Evolutionary conservation across 2,797 vertebrate genomes (phyloP).

Genomic region (Pelochelys cantorii): DNA sequence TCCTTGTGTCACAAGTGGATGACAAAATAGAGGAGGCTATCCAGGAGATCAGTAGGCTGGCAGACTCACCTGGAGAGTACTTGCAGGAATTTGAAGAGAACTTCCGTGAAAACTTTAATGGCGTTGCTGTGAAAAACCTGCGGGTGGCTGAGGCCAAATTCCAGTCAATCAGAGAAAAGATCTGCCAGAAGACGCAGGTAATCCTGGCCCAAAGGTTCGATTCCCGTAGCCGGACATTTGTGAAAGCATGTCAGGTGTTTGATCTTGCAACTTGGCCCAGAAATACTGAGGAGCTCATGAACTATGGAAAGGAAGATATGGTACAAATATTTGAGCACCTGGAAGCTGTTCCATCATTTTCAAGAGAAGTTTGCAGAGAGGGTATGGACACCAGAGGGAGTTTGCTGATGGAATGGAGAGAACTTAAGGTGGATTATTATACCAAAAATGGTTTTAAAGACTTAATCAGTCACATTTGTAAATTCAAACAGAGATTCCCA

Average conservation of each 20-base stretch:
- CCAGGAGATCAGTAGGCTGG: constrained; percentile 92
- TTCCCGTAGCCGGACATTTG: constrained; percentile 87
- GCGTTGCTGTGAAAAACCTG: constrained; percentile 94
- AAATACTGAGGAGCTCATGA: constrained; percentile 88
- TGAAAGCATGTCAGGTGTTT: constrained; percentile 93
- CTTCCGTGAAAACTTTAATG: constrained; percentile 96
- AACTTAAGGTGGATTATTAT: constrained; percentile 94
- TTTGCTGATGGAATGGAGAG: constrained; percentile 92
- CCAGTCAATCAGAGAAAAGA: constrained; percentile 96
- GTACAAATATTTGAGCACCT: constrained; percentile 91
- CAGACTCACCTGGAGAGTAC: constrained; percentile 93
- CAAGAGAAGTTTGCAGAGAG: constrained; percentile 83
- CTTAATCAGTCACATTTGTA: constrained; percentile 90
- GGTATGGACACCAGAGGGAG: constrained; percentile 84
- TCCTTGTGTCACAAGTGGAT: constrained; percentile 92
- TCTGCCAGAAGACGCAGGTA: constrained; percentile 93
- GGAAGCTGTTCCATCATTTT: constrained; percentile 85
- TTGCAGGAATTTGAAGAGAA: constrained; percentile 97
- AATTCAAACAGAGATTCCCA: constrained; percentile 93
- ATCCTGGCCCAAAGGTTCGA: constrained; percentile 93
- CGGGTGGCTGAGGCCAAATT: constrained; percentile 97
- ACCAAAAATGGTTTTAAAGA: constrained; percentile 94
- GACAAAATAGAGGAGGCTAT: constrained; percentile 94
- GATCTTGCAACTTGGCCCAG: constrained; percentile 92
- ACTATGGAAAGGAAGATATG: constrained; percentile 93